Conservation (phyloP, 1,140 invertebrate species). For the Diorhabda elongata region DNA sequence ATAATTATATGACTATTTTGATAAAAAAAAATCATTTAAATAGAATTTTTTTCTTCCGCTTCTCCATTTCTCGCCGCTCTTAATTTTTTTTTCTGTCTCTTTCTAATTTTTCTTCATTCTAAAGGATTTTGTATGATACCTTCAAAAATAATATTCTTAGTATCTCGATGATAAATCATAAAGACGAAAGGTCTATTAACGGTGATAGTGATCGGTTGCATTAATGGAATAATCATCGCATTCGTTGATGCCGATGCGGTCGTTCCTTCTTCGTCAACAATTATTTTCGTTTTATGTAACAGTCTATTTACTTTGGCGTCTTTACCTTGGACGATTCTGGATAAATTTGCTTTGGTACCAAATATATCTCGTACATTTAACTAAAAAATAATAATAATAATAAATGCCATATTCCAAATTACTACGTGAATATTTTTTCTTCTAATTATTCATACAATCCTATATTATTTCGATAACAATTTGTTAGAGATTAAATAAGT, state of each 20-base stretch:
- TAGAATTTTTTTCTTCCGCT: too few species aligned
- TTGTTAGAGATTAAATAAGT: too few species aligned
- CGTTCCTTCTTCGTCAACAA: conserved; percentile 68
- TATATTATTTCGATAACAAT: too few species aligned
- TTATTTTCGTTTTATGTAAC: conserved; percentile 65
- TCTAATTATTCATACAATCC: too few species aligned
- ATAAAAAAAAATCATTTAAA: too few species aligned
- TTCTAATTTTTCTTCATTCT: not conserved
- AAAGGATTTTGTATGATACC: conserved; percentile 58
- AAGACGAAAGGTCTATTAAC: conserved; percentile 70
- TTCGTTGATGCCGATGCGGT: conserved; percentile 65
- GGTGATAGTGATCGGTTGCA: conserved; percentile 52
- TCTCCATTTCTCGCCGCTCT: too few species aligned
- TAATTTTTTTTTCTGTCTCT: too few species aligned
- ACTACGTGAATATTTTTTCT: too few species aligned
- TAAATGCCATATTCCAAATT: too few species aligned
- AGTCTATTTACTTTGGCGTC: conserved; percentile 55
- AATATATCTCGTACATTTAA: conserved; percentile 63
- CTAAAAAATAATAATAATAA: conserved; percentile 44
- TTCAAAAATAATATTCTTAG: conserved; percentile 60
- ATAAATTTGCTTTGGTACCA: conserved; percentile 55
- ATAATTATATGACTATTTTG: too few species aligned
- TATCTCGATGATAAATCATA: conserved; percentile 60
- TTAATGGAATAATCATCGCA: conserved; percentile 57
- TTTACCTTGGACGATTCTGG: conserved; percentile 52